These are phyloP conservation scores for Zosterops japonicus DNA, from an alignment of 2,113 vertebrate genomes.

Conservation along the genomic window DNA sequence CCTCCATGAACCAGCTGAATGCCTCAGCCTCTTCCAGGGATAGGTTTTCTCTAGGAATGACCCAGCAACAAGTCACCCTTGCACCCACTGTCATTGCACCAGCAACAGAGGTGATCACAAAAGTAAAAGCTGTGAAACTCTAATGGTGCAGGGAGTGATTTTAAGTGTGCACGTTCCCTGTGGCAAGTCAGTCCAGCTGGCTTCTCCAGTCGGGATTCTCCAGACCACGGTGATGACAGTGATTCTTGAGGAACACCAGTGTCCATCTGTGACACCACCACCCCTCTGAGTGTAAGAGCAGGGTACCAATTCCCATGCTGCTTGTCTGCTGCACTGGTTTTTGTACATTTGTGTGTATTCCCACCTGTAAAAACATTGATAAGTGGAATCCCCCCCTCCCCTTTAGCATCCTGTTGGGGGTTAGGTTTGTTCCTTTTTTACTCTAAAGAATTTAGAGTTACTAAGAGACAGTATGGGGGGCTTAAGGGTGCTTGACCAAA, in stretches of 20 bases:
- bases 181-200: not conserved
- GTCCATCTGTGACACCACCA: not conserved
- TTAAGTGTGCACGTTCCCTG: not conserved
- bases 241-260: too few species aligned
- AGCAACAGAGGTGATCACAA: not conserved
- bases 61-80: not conserved
- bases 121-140: not conserved
- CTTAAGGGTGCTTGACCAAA: too few species aligned
- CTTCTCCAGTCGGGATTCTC: not conserved
- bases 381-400: not conserved
- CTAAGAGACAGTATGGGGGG: too few species aligned
- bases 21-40: not conserved
- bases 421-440: too few species aligned
- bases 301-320: rapidly evolving
- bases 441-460: too few species aligned
- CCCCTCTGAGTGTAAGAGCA: rapidly evolving
- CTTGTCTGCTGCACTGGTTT: not conserved
- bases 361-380: not conserved
- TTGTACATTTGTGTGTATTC: too few species aligned
- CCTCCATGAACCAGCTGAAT: rapidly evolving
- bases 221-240: rapidly evolving
- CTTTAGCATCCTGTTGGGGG: not conserved
- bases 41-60: rapidly evolving
- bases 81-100: rapidly evolving
- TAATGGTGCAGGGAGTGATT: rapidly evolving